Conservation (phyloP, 2,797 vertebrate species). For the Molossus molossus region DNA sequence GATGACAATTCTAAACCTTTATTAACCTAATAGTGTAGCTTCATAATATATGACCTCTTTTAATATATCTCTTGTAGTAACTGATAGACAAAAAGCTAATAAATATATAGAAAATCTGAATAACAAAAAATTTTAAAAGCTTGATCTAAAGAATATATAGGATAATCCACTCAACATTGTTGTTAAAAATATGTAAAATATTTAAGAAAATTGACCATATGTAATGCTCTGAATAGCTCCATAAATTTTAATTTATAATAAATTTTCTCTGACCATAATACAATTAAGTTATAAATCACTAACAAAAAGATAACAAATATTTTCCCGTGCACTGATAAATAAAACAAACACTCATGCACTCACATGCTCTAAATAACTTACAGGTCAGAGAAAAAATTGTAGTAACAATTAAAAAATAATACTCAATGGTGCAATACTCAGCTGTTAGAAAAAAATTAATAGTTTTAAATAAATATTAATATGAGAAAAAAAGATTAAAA, state of each 20-base stretch:
- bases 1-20: neutral
- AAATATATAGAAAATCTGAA: neutral
- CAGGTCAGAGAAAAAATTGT: neutral
- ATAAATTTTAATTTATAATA: neutral
- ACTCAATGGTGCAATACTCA: neutral
- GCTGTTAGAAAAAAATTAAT: slow-evolving; percentile 2
- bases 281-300: slow-evolving; percentile 47
- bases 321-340: neutral
- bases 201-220: neutral
- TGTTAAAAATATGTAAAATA: neutral
- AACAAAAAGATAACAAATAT: neutral
- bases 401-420: slow-evolving; percentile 40
- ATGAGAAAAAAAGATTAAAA: neutral
- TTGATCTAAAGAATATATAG: neutral
- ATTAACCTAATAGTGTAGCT: neutral
- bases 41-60: slow-evolving; percentile 1
- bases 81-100: neutral
- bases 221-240: neutral
- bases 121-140: neutral
- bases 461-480: neutral
- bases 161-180: neutral
- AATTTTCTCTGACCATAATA: slow-evolving; percentile 51
- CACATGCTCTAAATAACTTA: slow-evolving; percentile 21
- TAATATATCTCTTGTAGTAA: neutral
- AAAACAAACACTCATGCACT: neutral